Evolutionary conservation across 2,797 vertebrate species (phyloP).

Genomic region (Denticeps clupeoides): DNA sequence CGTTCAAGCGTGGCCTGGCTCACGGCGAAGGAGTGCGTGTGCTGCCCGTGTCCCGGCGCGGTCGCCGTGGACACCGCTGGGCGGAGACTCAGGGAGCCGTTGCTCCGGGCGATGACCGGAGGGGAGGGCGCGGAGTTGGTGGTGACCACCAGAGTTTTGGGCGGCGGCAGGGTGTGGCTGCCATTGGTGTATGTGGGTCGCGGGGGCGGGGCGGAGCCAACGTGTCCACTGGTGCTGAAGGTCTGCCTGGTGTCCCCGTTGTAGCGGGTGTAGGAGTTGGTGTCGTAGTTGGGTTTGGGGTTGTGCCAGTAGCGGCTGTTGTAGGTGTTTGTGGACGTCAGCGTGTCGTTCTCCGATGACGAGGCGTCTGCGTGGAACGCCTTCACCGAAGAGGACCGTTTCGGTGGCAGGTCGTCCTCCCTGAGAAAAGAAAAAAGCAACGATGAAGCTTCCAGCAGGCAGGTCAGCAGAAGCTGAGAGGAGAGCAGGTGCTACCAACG

Average conservation of each 20-base stretch:
- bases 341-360: constrained; percentile 89
- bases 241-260: constrained; percentile 77
- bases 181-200: constrained; percentile 71
- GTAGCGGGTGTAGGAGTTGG: constrained; percentile 79
- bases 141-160: constrained; percentile 91
- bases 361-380: constrained; percentile 86
- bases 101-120: constrained; percentile 70
- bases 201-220: constrained; percentile 22
- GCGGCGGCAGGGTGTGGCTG: constrained; percentile 68
- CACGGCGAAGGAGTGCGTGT: constrained; percentile 76
- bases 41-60: constrained; percentile 59
- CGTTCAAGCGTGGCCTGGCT: constrained; percentile 89
- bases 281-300: constrained; percentile 73
- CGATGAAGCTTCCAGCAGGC: not conserved
- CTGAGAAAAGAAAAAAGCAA: constrained; percentile 43
- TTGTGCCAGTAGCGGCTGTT: constrained; percentile 94
- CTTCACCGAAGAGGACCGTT: constrained; percentile 72
- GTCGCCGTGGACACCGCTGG: constrained; percentile 40
- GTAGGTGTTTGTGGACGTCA: constrained; percentile 94
- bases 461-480: not conserved
- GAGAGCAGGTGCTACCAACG: not conserved
- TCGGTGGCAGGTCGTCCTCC: constrained; percentile 94
- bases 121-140: constrained; percentile 81
- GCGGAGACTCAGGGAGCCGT: constrained; percentile 74
- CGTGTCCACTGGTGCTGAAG: constrained; percentile 57